phyloP scores from a whole-genome alignment of 1,140 invertebrate species.

The Argopecten irradians region DNA sequence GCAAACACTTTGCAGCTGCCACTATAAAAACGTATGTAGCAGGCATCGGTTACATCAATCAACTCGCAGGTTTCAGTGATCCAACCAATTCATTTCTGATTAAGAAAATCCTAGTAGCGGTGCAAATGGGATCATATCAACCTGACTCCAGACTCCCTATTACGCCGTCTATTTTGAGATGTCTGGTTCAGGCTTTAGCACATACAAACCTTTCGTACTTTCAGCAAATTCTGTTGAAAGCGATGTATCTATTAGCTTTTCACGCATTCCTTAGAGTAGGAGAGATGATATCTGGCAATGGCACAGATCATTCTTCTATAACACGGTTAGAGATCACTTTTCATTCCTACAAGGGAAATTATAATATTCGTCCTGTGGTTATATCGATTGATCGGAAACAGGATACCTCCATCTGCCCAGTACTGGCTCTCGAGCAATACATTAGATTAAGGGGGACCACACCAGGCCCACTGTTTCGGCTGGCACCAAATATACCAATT shows the following conservation, averaged over 20 bases:
- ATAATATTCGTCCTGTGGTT: neutral
- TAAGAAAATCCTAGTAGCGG: neutral
- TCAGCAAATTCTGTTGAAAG: neutral
- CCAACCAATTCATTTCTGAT: neutral
- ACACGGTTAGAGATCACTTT: neutral
- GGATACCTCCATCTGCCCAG: neutral
- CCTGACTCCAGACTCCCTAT: constrained; percentile 24
- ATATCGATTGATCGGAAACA: neutral
- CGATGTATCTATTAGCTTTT: constrained; percentile 6
- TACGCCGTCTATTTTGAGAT: constrained; percentile 15
- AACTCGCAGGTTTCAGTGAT: neutral
- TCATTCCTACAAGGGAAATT: neutral
- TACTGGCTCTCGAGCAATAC: neutral
- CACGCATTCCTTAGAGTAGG: constrained; percentile 10
- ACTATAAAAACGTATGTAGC: constrained; percentile 21
- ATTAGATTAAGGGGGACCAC: neutral
- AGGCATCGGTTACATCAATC: neutral
- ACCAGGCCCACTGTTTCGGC: constrained; percentile 3
- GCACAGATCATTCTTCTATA: too few relatives aligned
- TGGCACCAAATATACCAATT: neutral
- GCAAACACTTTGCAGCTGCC: neutral
- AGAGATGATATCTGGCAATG: neutral
- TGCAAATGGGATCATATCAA: neutral
- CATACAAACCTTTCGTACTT: neutral
- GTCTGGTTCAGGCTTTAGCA: neutral